A percentile compares a stretch with the other conserved stretches of the same genome.
Conservation (phyloP, 2,888 invertebrate genomes). For the Congeria kusceri region DNA sequence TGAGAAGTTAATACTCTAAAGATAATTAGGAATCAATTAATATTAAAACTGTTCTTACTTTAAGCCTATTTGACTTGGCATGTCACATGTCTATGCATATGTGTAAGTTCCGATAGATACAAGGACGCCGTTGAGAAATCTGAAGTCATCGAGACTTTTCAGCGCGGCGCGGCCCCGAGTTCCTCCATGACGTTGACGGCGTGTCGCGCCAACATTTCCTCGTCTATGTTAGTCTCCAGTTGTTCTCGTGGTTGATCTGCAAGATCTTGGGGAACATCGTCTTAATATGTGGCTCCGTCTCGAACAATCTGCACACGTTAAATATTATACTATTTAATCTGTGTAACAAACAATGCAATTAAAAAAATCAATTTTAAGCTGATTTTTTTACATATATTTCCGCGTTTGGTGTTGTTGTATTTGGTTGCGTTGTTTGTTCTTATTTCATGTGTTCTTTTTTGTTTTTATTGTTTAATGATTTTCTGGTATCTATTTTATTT, state of each 20-base stretch:
- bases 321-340: no score
- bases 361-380: no score
- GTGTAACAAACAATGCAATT: no score
- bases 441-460: no score
- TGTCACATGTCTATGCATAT: constrained; percentile 79
- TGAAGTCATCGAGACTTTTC: constrained; percentile 82
- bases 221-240: constrained; percentile 79
- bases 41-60: constrained; percentile 67
- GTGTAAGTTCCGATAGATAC: constrained; percentile 82
- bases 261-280: constrained; percentile 80
- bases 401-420: no score
- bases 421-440: no score
- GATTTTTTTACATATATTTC: no score
- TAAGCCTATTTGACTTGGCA: constrained; percentile 78
- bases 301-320: constrained; percentile 75
- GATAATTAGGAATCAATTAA: no score
- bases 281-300: constrained; percentile 79
- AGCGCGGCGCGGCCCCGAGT: constrained; percentile 83
- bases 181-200: constrained; percentile 82
- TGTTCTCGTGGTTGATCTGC: constrained; percentile 76
- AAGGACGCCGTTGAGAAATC: constrained; percentile 80
- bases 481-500: no score
- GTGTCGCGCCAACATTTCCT: constrained; percentile 80
- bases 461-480: no score
- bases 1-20: no score